Conservation (phyloP, 2,888 invertebrate species). For the Drosophila mayaguana region DNA sequence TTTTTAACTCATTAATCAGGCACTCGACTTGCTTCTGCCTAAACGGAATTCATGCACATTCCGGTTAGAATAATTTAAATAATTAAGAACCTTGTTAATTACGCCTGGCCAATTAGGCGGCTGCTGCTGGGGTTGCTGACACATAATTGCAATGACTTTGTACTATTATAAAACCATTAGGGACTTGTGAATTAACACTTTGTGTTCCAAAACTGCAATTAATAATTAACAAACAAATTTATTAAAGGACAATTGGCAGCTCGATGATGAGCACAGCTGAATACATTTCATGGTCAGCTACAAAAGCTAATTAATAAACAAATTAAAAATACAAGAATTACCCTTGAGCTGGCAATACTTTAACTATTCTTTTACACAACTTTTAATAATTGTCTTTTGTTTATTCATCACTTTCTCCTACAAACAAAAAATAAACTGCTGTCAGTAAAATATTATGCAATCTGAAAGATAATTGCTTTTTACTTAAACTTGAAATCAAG, state of each 20-base stretch:
- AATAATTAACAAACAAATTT: background rate
- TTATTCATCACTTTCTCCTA: background rate
- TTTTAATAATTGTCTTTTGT: background rate
- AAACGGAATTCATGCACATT: conserved; percentile 41
- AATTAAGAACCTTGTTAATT: conserved; percentile 35
- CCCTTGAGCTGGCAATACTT: background rate
- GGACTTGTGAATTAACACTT: conserved; percentile 30
- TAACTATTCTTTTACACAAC: background rate
- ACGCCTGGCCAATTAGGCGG: conserved; percentile 21
- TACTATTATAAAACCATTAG: conserved; percentile 23
- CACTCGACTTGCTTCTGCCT: conserved; percentile 9
- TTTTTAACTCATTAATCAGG: conserved; percentile 47
- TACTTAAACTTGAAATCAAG: background rate
- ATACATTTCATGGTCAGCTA: conserved; percentile 12
- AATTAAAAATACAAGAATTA: background rate
- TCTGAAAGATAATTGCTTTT: background rate
- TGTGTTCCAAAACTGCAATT: conserved; percentile 3
- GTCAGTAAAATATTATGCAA: background rate
- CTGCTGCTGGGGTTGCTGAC: background rate
- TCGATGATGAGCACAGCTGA: background rate
- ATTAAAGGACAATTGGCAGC: conserved; percentile 15
- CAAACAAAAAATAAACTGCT: background rate
- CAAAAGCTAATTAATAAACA: background rate
- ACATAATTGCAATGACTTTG: conserved; percentile 49
- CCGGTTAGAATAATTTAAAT: conserved; percentile 52